phyloP scores from a whole-genome alignment of 2,888 invertebrate genomes.

The Ectobius pallidus region DNA sequence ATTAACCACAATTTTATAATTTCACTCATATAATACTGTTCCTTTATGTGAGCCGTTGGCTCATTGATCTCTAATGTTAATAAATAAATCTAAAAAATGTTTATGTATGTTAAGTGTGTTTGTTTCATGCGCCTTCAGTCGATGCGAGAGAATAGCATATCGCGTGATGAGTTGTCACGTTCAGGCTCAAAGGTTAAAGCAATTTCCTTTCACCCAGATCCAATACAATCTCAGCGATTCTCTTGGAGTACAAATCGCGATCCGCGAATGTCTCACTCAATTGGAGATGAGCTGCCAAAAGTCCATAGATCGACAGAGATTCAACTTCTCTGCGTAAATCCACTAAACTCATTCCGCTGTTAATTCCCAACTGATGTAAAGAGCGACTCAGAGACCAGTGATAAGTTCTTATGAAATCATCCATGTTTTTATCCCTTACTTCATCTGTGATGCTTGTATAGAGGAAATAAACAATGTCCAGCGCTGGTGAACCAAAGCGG shows the following conservation, averaged over 20 bases:
- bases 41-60: too few relatives aligned
- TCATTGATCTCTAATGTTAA: too few relatives aligned
- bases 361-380: background rate
- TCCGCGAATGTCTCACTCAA: background rate
- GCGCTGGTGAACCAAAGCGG: slow-evolving; percentile 29
- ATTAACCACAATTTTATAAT: too few relatives aligned
- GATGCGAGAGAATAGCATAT: too few relatives aligned
- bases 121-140: too few relatives aligned
- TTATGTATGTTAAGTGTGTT: too few relatives aligned
- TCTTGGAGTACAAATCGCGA: background rate
- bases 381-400: slow-evolving; percentile 14
- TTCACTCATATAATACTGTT: too few relatives aligned
- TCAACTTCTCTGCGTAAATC: slow-evolving; percentile 12
- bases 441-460: slow-evolving; percentile 34
- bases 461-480: slow-evolving; percentile 34
- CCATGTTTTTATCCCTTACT: slow-evolving; percentile 23
- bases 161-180: too few relatives aligned
- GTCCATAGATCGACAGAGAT: background rate
- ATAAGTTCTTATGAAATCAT: slow-evolving; percentile 29
- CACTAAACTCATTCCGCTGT: background rate
- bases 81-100: too few relatives aligned
- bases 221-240: slow-evolving; percentile 5
- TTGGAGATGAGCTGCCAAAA: slow-evolving; percentile 4
- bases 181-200: too few relatives aligned
- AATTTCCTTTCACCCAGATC: slow-evolving; percentile 13